phyloP scores from a whole-genome alignment of 1,140 invertebrate species.

The Meloidogyne chitwoodi region DNA sequence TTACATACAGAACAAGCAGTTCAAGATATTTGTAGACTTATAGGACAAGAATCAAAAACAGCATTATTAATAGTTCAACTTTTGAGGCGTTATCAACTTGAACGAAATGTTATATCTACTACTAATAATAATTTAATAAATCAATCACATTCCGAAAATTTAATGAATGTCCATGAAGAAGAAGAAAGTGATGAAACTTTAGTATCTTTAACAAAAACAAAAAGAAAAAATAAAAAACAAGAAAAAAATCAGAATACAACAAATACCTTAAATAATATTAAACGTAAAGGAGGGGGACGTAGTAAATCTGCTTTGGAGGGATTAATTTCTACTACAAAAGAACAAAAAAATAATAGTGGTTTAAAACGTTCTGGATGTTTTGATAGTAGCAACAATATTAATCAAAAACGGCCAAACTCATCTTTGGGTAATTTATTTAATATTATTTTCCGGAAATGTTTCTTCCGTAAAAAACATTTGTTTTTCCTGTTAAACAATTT shows the following conservation, averaged over 20 bases:
- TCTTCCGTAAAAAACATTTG: too few species aligned
- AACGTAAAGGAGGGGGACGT: not conserved
- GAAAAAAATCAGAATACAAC: not conserved
- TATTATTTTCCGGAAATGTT: not conserved
- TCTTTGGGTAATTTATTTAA: not conserved
- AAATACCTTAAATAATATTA: not conserved
- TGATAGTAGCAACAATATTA: not conserved
- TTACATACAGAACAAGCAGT: slow-evolving; percentile 36
- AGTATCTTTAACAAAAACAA: not conserved
- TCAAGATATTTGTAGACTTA: slow-evolving; percentile 52
- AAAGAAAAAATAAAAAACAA: not conserved
- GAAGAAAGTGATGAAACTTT: not conserved
- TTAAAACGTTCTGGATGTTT: not conserved
- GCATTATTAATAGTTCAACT: slow-evolving; percentile 49
- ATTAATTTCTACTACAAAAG: not conserved
- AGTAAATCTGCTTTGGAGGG: not conserved
- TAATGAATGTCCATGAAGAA: slow-evolving; percentile 2
- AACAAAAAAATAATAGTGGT: not conserved
- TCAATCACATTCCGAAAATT: not conserved
- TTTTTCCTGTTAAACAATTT: too few species aligned
- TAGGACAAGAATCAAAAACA: slow-evolving; percentile 47
- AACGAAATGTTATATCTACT: slow-evolving; percentile 5
- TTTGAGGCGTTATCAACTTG: slow-evolving; percentile 44
- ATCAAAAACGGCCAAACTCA: not conserved
- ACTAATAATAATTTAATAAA: not conserved